phyloP scores from a whole-genome alignment of 1,140 invertebrate genomes.

The Lycorma delicatula region DNA sequence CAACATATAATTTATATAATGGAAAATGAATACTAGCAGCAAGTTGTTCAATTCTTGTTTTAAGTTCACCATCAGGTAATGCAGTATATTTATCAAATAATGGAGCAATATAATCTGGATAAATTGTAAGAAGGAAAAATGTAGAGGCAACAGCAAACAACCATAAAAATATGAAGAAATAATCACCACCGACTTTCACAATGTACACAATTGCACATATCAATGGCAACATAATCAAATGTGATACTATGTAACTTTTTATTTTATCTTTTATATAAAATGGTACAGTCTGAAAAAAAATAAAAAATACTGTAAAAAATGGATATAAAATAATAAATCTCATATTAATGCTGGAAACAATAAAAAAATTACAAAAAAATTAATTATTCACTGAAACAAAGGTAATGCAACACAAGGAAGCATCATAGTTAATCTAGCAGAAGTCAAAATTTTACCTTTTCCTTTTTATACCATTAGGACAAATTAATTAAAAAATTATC shows the following conservation, averaged over 20 bases:
- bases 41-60: slow-evolving; percentile 78
- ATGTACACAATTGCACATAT: slow-evolving; percentile 77
- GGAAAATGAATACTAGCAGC: slow-evolving; percentile 86
- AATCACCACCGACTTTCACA: slow-evolving; percentile 77
- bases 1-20: slow-evolving; percentile 90
- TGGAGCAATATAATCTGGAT: slow-evolving; percentile 95
- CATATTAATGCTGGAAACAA: background rate
- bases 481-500: too few relatives aligned
- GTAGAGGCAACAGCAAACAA: slow-evolving; percentile 70
- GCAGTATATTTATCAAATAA: slow-evolving; percentile 98
- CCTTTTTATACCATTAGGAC: too few relatives aligned
- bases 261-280: slow-evolving; percentile 95
- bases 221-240: slow-evolving; percentile 72
- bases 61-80: slow-evolving; percentile 82
- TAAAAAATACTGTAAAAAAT: background rate
- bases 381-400: background rate
- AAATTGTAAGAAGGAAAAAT: slow-evolving; percentile 78
- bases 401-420: background rate
- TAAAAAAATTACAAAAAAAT: background rate
- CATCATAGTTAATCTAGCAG: too few relatives aligned
- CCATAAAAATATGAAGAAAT: slow-evolving; percentile 96
- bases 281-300: slow-evolving; percentile 61
- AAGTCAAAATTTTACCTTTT: too few relatives aligned
- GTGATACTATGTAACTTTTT: slow-evolving; percentile 73
- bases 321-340: background rate